These are phyloP conservation scores for Lontra canadensis DNA, from an alignment of 2,113 vertebrate species.

Conservation along the genomic window DNA sequence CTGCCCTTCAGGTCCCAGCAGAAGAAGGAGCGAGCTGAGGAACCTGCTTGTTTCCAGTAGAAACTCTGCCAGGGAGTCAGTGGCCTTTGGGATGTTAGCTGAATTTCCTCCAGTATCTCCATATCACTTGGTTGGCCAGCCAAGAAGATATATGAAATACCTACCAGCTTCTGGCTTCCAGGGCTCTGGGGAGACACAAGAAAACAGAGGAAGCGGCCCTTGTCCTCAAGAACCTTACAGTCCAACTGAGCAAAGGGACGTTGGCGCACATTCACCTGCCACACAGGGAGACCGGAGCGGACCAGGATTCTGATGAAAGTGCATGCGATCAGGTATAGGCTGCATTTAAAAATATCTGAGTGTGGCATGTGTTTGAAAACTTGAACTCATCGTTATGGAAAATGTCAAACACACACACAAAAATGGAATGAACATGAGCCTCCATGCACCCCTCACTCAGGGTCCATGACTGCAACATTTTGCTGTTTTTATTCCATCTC, in stretches of 20 bases:
- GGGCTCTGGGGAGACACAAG: background rate
- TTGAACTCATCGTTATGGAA: background rate
- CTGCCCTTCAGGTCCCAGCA: background rate
- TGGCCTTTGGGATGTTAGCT: background rate
- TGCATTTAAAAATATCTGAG: background rate
- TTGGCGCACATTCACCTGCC: fast-evolving
- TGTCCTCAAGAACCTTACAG: background rate
- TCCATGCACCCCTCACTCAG: fast-evolving
- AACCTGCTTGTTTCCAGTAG: background rate
- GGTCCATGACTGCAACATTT: background rate
- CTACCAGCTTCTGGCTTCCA: background rate
- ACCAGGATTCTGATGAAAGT: background rate
- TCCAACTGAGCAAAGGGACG: background rate
- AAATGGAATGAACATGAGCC: background rate
- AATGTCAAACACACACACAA: background rate
- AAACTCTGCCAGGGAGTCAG: background rate
- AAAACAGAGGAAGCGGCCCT: too few species aligned
- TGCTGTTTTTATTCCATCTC: background rate
- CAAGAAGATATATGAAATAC: background rate
- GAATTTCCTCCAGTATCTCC: background rate
- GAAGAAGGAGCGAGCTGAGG: background rate
- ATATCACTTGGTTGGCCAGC: background rate
- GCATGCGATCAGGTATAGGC: fast-evolving
- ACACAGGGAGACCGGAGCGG: background rate
- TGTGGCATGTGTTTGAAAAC: background rate